Conservation (phyloP, 2,113 vertebrate genomes). For the Oncorhynchus nerka region DNA sequence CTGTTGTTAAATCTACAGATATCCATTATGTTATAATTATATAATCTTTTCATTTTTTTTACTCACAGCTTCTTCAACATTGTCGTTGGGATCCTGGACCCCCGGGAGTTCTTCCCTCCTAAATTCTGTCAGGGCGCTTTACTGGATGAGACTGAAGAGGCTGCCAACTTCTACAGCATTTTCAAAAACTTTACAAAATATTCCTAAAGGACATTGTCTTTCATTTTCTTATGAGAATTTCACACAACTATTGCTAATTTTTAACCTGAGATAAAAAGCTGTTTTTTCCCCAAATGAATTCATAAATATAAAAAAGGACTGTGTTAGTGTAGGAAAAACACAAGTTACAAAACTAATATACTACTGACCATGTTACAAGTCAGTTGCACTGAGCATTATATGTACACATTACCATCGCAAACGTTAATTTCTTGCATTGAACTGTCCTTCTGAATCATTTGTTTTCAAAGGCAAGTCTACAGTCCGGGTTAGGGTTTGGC, state of each 20-base stretch:
- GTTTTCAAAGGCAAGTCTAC: no score
- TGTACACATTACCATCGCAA: not conserved
- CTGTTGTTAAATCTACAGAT: not conserved
- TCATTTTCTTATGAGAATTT: not conserved
- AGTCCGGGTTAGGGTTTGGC: no score
- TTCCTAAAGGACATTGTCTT: not conserved
- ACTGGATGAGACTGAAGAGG: constrained; percentile 11
- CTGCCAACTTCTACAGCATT: constrained; percentile 41
- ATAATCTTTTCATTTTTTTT: not conserved
- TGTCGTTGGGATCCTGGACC: constrained; percentile 59
- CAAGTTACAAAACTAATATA: not conserved
- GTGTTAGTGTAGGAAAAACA: not conserved
- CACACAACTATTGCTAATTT: not conserved
- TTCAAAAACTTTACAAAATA: constrained; percentile 20
- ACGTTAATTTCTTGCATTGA: not conserved
- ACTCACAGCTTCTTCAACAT: constrained; percentile 64
- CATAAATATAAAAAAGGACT: not conserved
- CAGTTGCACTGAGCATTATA: not conserved
- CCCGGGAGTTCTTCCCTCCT: constrained; percentile 49
- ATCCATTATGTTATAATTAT: not conserved
- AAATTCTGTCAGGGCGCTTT: constrained; percentile 23
- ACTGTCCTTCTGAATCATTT: not conserved
- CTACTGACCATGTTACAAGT: not conserved
- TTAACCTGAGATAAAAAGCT: not conserved
- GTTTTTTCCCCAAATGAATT: not conserved